These are phyloP conservation scores for Napeogenes inachia DNA, from an alignment of 2,888 invertebrate genomes.

Conservation along the genomic window DNA sequence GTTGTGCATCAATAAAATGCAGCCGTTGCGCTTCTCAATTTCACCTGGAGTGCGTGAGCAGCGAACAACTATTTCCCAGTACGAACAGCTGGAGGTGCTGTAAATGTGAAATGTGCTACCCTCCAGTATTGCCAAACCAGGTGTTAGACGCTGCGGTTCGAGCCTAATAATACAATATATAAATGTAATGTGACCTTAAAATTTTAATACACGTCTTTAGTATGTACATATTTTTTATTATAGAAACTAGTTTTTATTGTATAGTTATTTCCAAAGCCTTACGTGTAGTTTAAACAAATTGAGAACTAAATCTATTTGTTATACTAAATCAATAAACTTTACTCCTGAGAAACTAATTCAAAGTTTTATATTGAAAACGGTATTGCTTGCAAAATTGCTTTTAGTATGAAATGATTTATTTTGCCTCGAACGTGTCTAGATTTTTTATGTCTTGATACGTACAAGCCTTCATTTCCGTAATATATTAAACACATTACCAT, in stretches of 20 bases:
- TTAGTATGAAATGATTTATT: too few species aligned
- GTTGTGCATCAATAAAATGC: slow-evolving; percentile 62
- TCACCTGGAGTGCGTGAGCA: slow-evolving; percentile 60
- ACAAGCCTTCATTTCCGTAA: too few species aligned
- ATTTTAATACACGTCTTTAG: slow-evolving; percentile 7
- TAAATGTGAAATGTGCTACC: slow-evolving; percentile 40
- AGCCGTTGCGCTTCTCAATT: slow-evolving; percentile 57
- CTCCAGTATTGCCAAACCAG: slow-evolving; percentile 11
- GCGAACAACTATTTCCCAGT: slow-evolving; percentile 48
- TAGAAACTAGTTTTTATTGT: neutral
- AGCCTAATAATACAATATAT: slow-evolving; percentile 11
- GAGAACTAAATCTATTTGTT: neutral
- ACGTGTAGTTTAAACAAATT: neutral
- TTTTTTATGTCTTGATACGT: too few species aligned
- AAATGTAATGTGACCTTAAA: slow-evolving; percentile 10
- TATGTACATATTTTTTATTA: neutral
- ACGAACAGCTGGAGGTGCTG: slow-evolving; percentile 59
- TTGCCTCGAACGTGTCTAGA: too few species aligned
- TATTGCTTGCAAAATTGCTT: too few species aligned
- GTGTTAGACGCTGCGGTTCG: slow-evolving; percentile 18
- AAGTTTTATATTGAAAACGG: too few species aligned
- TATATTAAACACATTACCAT: too few species aligned
- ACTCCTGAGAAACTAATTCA: too few species aligned
- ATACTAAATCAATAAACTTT: neutral
- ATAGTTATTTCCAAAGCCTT: too few species aligned